These are phyloP conservation scores for Pycnonotus jocosus DNA, from an alignment of 2,113 vertebrate species.

Conservation along the genomic window DNA sequence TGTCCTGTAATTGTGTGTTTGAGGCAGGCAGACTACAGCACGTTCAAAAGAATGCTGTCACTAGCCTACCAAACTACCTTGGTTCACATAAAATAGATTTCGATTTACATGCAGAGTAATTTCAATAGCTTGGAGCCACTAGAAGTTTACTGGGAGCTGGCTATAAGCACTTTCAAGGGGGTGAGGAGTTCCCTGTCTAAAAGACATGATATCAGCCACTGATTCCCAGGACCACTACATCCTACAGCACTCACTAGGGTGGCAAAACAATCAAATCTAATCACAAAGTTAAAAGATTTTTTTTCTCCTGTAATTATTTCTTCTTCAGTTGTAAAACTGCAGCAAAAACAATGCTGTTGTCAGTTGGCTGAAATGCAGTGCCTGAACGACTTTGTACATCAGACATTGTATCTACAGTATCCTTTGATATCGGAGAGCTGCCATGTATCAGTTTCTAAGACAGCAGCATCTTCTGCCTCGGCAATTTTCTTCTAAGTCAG, in stretches of 20 bases:
- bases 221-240: neutral
- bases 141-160: neutral
- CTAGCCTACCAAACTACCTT: neutral
- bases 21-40: neutral
- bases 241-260: neutral
- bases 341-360: neutral
- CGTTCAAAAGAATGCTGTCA: neutral
- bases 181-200: neutral
- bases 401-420: neutral
- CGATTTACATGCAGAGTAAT: slow-evolving; percentile 8
- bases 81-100: neutral
- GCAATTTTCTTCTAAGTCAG: neutral
- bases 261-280: neutral
- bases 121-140: neutral
- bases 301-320: neutral
- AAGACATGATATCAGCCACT: neutral
- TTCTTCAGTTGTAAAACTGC: neutral
- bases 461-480: neutral
- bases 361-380: neutral
- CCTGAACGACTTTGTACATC: neutral
- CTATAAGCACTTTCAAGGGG: neutral
- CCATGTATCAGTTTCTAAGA: neutral
- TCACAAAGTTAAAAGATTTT: neutral
- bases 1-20: neutral
- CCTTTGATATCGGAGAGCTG: neutral